Evolutionary conservation across 2,797 vertebrate genomes (phyloP).

Genomic region (Takifugu rubripes): DNA sequence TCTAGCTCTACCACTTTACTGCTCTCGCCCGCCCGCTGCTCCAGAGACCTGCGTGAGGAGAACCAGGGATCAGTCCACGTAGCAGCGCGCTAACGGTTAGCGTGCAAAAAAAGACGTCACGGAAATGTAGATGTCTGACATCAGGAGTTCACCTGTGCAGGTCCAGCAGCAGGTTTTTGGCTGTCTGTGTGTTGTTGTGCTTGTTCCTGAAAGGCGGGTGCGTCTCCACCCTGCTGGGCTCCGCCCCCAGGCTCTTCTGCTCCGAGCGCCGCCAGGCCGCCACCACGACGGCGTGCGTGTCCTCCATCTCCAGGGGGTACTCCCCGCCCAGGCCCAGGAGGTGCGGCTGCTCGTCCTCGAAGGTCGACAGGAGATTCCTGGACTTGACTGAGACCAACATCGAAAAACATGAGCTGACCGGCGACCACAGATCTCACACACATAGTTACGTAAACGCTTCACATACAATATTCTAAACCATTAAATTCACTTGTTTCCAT

Average conservation of each 20-base stretch:
- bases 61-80: background rate
- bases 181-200: constrained; percentile 78
- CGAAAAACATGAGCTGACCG: background rate
- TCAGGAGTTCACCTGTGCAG: constrained; percentile 79
- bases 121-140: background rate
- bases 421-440: too few species aligned
- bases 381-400: constrained; percentile 82
- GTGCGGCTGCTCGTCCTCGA: constrained; percentile 84
- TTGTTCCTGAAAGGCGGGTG: constrained; percentile 65
- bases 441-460: too few species aligned
- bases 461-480: constrained; percentile 16
- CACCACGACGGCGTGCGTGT: constrained; percentile 76
- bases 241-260: constrained; percentile 61
- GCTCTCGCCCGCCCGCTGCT: constrained; percentile 81
- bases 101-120: too few species aligned
- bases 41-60: constrained; percentile 56
- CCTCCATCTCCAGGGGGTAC: constrained; percentile 76
- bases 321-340: constrained; percentile 80
- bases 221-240: constrained; percentile 67
- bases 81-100: too few species aligned
- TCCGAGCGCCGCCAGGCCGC: constrained; percentile 73
- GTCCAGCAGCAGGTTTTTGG: constrained; percentile 83
- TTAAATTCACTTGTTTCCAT: constrained; percentile 31
- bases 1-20: constrained; percentile 90
- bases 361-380: constrained; percentile 84